Evolutionary conservation across 64 coral and sea anemone genomes (phyloP), one percentile per base, ranked within the genome.

Genomic region (Actinia equina): DNA sequence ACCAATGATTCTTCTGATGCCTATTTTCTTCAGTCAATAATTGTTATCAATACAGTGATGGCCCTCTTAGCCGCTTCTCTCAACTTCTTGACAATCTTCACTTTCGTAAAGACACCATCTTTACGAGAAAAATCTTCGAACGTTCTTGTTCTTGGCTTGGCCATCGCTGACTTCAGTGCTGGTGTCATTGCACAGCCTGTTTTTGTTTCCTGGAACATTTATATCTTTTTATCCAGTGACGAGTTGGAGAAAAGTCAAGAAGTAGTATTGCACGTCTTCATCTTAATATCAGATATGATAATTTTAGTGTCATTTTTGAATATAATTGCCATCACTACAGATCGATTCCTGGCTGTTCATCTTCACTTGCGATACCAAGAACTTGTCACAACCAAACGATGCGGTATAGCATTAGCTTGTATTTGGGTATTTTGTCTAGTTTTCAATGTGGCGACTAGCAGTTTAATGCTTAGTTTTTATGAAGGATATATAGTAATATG

Each of bases 271-370:
- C 1, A 22, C 5, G 7, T 49, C 27, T 81, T 81, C 16, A 0
- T 52, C 17, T 25, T 2, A 22, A 51, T 52, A 52, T 9, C 42
- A 0, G 44, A 49, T 20, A 22, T 81, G 18, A 7, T 81, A 8
- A 8, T 81, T 0, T 44, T 9, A 2, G 78, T 52, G 16, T 81
- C 78, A 20, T 52, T 81, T 81, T 19, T 81, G 15, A 81, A 44
- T 7, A 81, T 81, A 49, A 81, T 81, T 52, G 78, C 78, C 42
- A 81, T 81, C 22, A 81, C 78, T 49, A 44, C 22, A 44, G 78
- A 81, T 81, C 78, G 78, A 52, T 81, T 81, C 78, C 78, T 81
- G 19, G 78, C 78, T 81, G 17, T 81, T 52, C 41, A 81, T 43
- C 78, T 81, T 46, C 78, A 81, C 22, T 14, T 81, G 18, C 42